A percentile compares a stretch with the other conserved stretches of the same genome.
Evolutionary conservation across 2,888 invertebrate species (phyloP).

Genomic region (Prosopocoilus inquinatus): DNA sequence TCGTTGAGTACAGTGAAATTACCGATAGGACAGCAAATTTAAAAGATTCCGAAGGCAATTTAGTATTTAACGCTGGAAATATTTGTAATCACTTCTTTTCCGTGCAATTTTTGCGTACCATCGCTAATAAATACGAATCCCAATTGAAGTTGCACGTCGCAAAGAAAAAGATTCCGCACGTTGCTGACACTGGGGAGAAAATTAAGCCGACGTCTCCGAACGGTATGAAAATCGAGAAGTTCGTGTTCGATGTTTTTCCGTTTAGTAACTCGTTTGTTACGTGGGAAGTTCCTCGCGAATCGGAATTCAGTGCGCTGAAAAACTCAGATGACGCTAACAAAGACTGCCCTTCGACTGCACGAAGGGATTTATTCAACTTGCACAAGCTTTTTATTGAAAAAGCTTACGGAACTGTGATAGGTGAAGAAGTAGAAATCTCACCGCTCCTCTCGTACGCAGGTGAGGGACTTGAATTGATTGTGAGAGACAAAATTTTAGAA

Average conservation of each 20-base stretch:
- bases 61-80: constrained; percentile 92
- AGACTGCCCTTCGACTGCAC: constrained; percentile 88
- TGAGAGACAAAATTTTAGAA: constrained; percentile 20
- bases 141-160: constrained; percentile 90
- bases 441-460: constrained; percentile 89
- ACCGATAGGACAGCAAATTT: constrained; percentile 82
- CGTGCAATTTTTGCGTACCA: constrained; percentile 74
- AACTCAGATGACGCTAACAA: constrained; percentile 85
- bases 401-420: constrained; percentile 75
- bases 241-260: constrained; percentile 98
- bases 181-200: constrained; percentile 69
- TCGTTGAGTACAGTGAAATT: constrained; percentile 97
- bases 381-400: constrained; percentile 77
- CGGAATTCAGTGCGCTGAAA: constrained; percentile 96
- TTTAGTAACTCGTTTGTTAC: constrained; percentile 89
- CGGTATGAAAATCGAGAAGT: constrained; percentile 98
- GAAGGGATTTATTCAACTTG: constrained; percentile 70
- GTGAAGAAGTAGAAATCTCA: constrained; percentile 83
- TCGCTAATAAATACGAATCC: constrained; percentile 69
- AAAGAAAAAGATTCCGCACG: constrained; percentile 92
- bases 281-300: constrained; percentile 86
- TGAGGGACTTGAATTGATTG: constrained; percentile 67
- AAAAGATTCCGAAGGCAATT: constrained; percentile 70
- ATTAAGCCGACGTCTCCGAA: constrained; percentile 81
- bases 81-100: constrained; percentile 99